Evolutionary conservation across 2,797 vertebrate species (phyloP), one percentile per base, ranked within the genome.

Genomic region (Scomberomorus guttatus): DNA sequence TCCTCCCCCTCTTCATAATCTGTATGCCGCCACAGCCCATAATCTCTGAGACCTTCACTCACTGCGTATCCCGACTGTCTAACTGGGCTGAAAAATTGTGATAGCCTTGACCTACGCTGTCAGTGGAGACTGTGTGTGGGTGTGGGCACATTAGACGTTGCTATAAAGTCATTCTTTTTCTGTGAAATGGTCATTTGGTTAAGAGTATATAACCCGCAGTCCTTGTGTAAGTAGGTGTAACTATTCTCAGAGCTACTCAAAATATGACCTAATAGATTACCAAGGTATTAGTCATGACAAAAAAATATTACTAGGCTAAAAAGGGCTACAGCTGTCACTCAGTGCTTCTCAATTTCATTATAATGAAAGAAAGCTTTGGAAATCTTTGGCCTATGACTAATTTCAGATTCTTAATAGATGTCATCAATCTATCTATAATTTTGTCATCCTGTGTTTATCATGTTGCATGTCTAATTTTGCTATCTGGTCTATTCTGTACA

Each of bases 1-100:
- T 68, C 76, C 84, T 75, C 89, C 85, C 79, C 80, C 76, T 81
- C 39, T 3, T 84, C 80, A 87, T 90, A 88, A 91, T 84, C 83
- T 84, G 83, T 77, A 71, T 3, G 14, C 79, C n/a, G 76, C 72
- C 55, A 37, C 70, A 39, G 63, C 75, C 37, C 50, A 80, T 89
- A 89, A 90, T 89, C 80, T 87, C 77, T 0, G 25, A 67, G 57
- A 78, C 76, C 69, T 82, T 62, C 57, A 27, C 70, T 78, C 32
- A 22, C 42, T 48, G 32, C 18, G 22, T 77, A 64, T 73, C 69
- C 72, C n/a, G 25, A 64, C 70, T 73, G 42, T 62, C 48, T 46
- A 20, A 51, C 56, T 10, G 65, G 80, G 75, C 57, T 54, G 24
- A n/a, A 50, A 50, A 72, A 67, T 48, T 80, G 72, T 48, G 66